Percentiles rank a stretch among this genome's conserved stretches.
Conservation (phyloP, 2,113 vertebrate genomes). For the Rissa tridactyla region DNA sequence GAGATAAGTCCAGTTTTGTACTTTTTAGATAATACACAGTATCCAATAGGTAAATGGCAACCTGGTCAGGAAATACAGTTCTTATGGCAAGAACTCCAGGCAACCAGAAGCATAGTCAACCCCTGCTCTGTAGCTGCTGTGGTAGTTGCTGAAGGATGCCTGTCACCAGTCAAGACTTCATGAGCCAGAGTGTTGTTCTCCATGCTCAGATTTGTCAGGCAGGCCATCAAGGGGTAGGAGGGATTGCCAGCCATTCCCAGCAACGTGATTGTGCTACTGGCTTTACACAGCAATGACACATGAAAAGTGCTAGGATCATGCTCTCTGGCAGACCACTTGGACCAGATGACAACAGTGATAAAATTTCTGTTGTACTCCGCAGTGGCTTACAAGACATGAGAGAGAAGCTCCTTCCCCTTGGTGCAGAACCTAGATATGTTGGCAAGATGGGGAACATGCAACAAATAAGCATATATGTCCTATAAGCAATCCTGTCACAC, state of each 20-base stretch:
- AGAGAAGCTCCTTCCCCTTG: not conserved
- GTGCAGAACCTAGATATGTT: not conserved
- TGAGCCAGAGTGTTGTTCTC: not conserved
- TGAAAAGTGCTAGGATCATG: not conserved
- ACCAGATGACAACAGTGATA: not conserved
- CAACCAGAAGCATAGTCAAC: not conserved
- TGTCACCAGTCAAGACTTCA: not conserved
- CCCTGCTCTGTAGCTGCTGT: not conserved
- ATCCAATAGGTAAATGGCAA: not conserved
- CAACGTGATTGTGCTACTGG: not conserved
- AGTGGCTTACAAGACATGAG: not conserved
- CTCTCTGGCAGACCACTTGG: not conserved
- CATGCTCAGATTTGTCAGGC: not conserved
- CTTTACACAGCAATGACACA: not conserved
- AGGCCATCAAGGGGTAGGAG: not conserved
- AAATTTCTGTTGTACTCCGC: not conserved
- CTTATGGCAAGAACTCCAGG: not conserved
- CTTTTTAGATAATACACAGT: not conserved
- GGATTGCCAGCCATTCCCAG: not conserved
- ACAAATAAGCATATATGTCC: not conserved
- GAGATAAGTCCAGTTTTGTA: not conserved
- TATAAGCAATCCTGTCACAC: not conserved
- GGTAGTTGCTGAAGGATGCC: not conserved
- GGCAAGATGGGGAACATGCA: not conserved
- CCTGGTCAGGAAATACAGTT: not conserved